These are phyloP conservation scores for Harlomillsia oculata DNA, from an alignment of 1,140 invertebrate species.

Conservation along the genomic window DNA sequence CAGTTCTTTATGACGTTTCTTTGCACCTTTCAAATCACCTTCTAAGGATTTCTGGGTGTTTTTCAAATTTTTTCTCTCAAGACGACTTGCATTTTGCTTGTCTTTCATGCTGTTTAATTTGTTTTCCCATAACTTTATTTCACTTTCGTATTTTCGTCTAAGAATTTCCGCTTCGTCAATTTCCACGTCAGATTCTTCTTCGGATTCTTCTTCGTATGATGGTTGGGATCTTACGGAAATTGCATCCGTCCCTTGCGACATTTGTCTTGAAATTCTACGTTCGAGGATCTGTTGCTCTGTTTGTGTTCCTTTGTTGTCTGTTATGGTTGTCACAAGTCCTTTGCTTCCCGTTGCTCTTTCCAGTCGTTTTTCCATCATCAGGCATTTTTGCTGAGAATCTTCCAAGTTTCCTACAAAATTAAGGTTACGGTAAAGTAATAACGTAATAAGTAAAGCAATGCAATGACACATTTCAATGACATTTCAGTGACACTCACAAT, in stretches of 20 bases:
- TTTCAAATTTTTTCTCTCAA: conserved; percentile 64
- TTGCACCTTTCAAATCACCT: conserved; percentile 51
- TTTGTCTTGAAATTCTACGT: conserved; percentile 15
- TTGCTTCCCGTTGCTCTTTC: conserved; percentile 28
- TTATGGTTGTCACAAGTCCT: conserved; percentile 11
- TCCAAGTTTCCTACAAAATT: conserved; percentile 62
- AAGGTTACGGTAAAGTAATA: too few species aligned
- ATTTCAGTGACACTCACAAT: too few species aligned
- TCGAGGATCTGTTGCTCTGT: conserved; percentile 41
- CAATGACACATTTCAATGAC: too few species aligned
- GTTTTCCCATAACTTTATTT: conserved; percentile 61
- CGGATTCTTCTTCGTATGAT: neutral
- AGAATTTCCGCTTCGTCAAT: conserved; percentile 59
- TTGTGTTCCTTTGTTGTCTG: conserved; percentile 33
- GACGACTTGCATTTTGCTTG: conserved; percentile 63
- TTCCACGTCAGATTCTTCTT: conserved; percentile 46
- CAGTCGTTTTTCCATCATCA: conserved; percentile 53
- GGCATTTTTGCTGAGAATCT: conserved; percentile 63
- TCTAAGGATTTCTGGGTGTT: conserved; percentile 70
- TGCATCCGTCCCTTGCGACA: conserved; percentile 36
- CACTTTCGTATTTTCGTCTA: conserved; percentile 54
- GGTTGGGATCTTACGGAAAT: too few species aligned
- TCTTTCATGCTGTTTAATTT: conserved; percentile 69
- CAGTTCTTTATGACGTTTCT: conserved; percentile 46
- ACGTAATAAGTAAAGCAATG: too few species aligned